phyloP scores from a whole-genome alignment of 2,888 invertebrate genomes.

The Drosophila recens region DNA sequence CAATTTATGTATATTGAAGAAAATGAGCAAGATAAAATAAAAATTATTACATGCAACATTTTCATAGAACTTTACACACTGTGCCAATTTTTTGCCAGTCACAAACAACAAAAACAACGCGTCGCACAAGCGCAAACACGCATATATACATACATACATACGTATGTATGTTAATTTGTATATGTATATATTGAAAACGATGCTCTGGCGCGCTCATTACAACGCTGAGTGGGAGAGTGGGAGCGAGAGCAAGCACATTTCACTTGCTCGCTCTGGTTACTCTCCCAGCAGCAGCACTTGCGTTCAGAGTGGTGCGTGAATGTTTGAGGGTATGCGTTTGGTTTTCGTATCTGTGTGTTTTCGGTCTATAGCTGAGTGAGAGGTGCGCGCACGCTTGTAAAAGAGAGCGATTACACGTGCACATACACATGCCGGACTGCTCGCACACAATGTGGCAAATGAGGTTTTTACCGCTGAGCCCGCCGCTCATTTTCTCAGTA shows the following conservation, averaged over 20 bases:
- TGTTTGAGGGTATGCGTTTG: slow-evolving; percentile 13
- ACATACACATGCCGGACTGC: slow-evolving; percentile 53
- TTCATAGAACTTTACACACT: slow-evolving; percentile 37
- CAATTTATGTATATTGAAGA: neutral
- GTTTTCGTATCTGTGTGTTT: slow-evolving; percentile 13
- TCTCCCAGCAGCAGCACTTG: slow-evolving; percentile 42
- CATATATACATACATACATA: slow-evolving; percentile 8
- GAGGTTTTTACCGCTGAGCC: slow-evolving; percentile 54
- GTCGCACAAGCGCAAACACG: slow-evolving; percentile 25
- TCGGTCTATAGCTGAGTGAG: slow-evolving; percentile 12
- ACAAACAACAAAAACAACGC: slow-evolving; percentile 48
- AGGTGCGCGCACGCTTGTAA: slow-evolving; percentile 65
- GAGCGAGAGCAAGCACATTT: slow-evolving; percentile 57
- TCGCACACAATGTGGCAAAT: slow-evolving; percentile 61
- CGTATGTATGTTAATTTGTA: neutral
- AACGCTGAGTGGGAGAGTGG: slow-evolving; percentile 52
- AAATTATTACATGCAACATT: slow-evolving; percentile 3
- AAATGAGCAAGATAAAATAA: neutral
- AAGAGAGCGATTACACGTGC: slow-evolving; percentile 65
- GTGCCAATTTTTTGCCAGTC: slow-evolving; percentile 62
- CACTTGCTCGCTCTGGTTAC: slow-evolving; percentile 53
- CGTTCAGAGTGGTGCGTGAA: slow-evolving; percentile 33
- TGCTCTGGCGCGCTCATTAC: slow-evolving; percentile 56
- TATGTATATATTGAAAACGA: slow-evolving; percentile 14
- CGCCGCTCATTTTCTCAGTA: slow-evolving; percentile 68